These are phyloP conservation scores for Melitaea cinxia DNA, from an alignment of 1,140 invertebrate genomes.

Conservation along the genomic window DNA sequence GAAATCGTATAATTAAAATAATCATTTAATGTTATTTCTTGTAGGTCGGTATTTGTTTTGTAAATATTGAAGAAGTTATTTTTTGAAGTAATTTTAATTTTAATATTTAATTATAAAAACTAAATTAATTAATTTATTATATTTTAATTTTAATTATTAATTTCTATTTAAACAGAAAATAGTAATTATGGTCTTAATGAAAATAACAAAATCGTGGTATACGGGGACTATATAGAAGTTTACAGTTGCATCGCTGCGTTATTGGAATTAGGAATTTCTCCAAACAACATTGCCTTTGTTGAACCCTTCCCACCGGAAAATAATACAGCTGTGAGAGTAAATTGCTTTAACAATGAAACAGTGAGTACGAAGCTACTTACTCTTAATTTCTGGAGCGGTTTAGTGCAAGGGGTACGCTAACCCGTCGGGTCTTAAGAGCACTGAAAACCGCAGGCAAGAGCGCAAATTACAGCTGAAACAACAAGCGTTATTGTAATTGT, in stretches of 20 bases:
- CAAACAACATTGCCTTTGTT: conserved; percentile 80
- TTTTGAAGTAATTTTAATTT: neutral
- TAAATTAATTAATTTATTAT: no score
- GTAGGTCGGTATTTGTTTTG: neutral
- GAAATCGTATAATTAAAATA: no score
- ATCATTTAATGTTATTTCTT: no score
- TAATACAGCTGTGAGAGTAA: conserved; percentile 47
- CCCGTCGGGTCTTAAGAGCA: no score
- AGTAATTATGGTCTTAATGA: conserved; percentile 37
- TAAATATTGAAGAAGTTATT: neutral
- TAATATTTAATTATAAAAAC: no score
- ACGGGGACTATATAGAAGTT: conserved; percentile 84
- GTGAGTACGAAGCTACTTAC: conserved; percentile 46
- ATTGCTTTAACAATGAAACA: conserved; percentile 73
- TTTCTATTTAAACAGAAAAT: conserved; percentile 40
- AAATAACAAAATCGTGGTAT: conserved; percentile 81
- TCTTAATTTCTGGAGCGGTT: no score
- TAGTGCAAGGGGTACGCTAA: no score
- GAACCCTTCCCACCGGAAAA: conserved; percentile 78
- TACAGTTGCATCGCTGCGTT: conserved; percentile 83
- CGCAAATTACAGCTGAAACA: no score
- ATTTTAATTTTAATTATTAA: no score
- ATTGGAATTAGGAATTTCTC: conserved; percentile 80
- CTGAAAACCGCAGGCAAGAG: no score
- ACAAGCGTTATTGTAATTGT: no score